Percentiles rank a stretch among this genome's conserved stretches.
phyloP scores from a whole-genome alignment of 2,113 vertebrate species.

The Nothoprocta perdicaria region DNA sequence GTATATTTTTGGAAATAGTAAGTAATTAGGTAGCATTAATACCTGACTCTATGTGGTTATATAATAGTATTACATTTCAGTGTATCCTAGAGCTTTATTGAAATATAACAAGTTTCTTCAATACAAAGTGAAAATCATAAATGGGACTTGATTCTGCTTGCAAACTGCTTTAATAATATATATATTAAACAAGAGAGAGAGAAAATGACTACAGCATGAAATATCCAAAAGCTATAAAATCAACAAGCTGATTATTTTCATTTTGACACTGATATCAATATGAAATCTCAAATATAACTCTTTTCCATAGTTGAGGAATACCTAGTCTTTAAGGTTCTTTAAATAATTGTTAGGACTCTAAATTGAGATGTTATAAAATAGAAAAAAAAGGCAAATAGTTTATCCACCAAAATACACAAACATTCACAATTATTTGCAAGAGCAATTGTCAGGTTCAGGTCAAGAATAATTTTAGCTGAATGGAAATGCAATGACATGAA shows the following conservation, averaged over 20 bases:
- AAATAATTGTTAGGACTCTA: neutral
- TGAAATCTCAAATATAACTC: neutral
- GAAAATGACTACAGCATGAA: neutral
- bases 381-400: neutral
- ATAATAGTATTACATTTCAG: neutral
- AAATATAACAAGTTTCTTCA: neutral
- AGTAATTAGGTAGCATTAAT: neutral
- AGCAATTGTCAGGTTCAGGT: neutral
- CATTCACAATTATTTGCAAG: neutral
- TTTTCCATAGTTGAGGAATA: neutral
- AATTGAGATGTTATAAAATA: neutral
- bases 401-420: neutral
- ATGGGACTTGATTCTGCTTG: fast-evolving
- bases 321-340: neutral
- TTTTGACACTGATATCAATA: neutral
- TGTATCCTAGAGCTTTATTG: neutral
- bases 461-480: neutral
- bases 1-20: neutral
- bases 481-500: neutral
- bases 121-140: neutral
- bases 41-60: neutral
- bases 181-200: neutral
- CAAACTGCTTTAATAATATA: neutral
- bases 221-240: neutral
- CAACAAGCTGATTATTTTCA: neutral